Evolutionary conservation across 2,113 vertebrate species (phyloP), one percentile per base, ranked within the genome.

Genomic region (Ardeotis arabs): DNA sequence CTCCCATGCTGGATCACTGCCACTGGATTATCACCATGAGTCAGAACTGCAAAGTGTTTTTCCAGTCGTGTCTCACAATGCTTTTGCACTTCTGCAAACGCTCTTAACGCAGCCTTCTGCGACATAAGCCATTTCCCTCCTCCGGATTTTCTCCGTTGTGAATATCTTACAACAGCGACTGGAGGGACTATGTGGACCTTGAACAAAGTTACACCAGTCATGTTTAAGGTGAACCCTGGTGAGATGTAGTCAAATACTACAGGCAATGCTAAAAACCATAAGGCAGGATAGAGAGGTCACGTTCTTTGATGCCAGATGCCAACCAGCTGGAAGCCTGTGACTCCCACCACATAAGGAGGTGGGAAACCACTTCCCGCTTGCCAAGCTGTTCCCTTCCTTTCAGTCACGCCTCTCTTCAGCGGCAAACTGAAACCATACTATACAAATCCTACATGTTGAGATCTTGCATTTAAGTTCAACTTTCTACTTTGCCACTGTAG

Each of bases 351-450:
- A 67, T 49, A 44, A 64, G 37, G 64, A 89, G 59, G 84, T 84
- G 76, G 89, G 84, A 94, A 92, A 70, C 72, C 76, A 77, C 59
- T 59, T 90, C 41, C 22, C 0, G 3, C 55, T 88, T 90, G 72
- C 76, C 95, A 92, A 84, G 77, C 76, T 95, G 80, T 68, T 60
- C 59, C 69, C 78, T 73, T 91, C 41, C 81, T 72, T 93, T 87
- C 78, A 69, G 58, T 87, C 84, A 93, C 0, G 1, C 60, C 55
- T 76, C 39, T 53, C 79, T 83, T 67, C 63, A 93, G n/a, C 29
- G 41, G 33, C 35, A 90, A 87, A n/a, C 18, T 1, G 13, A 90
- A 90, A 72, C 9, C 31, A 49, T 4, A n/a, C 11, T 37, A 37
- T 9, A 29, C 13, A 88, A 64, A 85, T 52, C 62, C 60, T 81